Base-by-base conservation (phyloP, 1,140 invertebrate genomes). In the Rhopalosiphum maidis region DNA sequence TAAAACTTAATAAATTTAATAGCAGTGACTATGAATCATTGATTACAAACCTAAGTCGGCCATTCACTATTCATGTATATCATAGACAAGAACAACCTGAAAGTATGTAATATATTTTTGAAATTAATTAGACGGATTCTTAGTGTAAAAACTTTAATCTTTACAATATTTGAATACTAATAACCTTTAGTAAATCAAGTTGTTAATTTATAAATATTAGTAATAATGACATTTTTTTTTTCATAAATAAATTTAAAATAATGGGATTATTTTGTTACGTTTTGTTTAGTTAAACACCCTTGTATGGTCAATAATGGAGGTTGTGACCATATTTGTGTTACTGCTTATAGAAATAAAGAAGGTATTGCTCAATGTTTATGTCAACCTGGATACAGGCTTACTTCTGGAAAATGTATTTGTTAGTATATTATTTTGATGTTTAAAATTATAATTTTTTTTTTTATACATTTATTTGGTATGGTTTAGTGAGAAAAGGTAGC, bases 241-340 rank as follows among this genome's bases (percentile, higher is more conserved):
- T n/a, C 4, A 68, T 77, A 18, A 18, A 77, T 77, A 77, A 77
- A n/a, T 77, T 77, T 18, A 77, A n/a, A 68, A 18, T 5, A 77
- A 18, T 77, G 15, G 60, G n/a, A 46, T 43, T 46, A 30, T 86
- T 86, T 46, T 86, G 5, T 86, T 43, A 37, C 55, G 35, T 41
- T 51, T 94, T 93, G 94, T 95, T 86, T 94, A 96, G 96, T 96
- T 94, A 94, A 96, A 25, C 97, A 98, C 96, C 97, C 97, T 68
- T 98, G 98, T 95, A 96, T 96, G 94, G 95, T 95, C 51, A 94
- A 96, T 93, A 97, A 97, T 95, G 97, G 97, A 94, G 96, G 96
- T 87, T 98, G 97, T 95, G 96, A 96, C 94, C 97, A 98, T 95
- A 95, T 97, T 88, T 98, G 98, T 95, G 95, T 96, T 88, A 96